These are phyloP conservation scores for Gymnoscopelus braueri DNA, from an alignment of 2,797 vertebrate species.

Conservation along the genomic window DNA sequence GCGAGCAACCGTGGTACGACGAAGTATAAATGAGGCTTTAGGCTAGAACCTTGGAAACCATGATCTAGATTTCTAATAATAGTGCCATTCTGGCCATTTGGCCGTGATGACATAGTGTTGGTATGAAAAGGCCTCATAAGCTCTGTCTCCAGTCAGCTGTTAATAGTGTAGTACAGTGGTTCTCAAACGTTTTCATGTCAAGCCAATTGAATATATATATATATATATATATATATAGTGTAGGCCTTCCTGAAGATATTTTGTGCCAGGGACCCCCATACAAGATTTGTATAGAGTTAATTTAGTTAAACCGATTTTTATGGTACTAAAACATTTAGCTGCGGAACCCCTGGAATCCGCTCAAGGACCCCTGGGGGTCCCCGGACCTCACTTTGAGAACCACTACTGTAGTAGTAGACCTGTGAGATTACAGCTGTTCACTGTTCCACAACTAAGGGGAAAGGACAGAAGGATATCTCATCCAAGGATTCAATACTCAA, in stretches of 20 bases:
- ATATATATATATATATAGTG: too few relatives aligned
- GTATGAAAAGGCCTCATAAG: constrained; percentile 52
- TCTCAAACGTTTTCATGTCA: too few relatives aligned
- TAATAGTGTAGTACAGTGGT: constrained; percentile 6
- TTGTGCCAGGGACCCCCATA: too few relatives aligned
- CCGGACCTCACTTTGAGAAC: too few relatives aligned
- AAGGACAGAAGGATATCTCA: constrained; percentile 13
- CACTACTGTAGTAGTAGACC: background rate
- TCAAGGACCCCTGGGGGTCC: too few relatives aligned
- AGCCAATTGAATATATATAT: too few relatives aligned
- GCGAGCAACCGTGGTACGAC: too few relatives aligned
- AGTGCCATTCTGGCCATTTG: constrained; percentile 49
- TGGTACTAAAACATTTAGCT: too few relatives aligned
- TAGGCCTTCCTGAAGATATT: too few relatives aligned
- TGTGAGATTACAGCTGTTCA: constrained; percentile 9
- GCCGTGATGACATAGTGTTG: constrained; percentile 64
- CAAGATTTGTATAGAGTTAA: too few relatives aligned
- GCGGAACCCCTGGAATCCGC: too few relatives aligned
- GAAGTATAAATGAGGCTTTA: background rate
- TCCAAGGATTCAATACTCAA: background rate
- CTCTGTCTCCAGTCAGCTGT: constrained; percentile 33
- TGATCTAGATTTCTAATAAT: constrained; percentile 79
- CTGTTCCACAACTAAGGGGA: background rate
- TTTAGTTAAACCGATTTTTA: too few relatives aligned
- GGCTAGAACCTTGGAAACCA: background rate